Evolutionary conservation across 2,113 vertebrate species (phyloP).

Genomic region (Syngnathus typhle): DNA sequence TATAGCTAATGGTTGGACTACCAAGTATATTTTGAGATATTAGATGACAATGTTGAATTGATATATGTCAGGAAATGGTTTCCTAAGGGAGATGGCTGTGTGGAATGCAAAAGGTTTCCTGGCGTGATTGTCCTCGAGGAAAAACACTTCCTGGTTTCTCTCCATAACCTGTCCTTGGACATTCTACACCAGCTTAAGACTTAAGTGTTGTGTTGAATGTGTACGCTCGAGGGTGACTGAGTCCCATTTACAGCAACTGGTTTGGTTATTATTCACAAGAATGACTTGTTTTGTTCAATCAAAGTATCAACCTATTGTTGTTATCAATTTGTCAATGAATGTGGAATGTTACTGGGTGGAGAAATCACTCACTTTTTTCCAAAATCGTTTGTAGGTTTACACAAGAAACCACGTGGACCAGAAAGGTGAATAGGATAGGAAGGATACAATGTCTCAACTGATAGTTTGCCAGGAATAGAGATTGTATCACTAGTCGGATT

Average conservation of each 20-base stretch:
- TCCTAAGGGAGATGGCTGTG: conserved; percentile 45
- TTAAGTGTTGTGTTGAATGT: conserved; percentile 19
- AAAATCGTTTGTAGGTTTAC: background rate
- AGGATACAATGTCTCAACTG: background rate
- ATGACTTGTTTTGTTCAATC: background rate
- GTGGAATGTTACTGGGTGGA: background rate
- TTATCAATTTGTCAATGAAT: background rate
- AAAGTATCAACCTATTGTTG: background rate
- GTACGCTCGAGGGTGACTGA: conserved; percentile 22
- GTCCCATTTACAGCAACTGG: background rate
- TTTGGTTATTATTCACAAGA: background rate
- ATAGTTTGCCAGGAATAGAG: background rate
- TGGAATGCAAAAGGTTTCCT: conserved; percentile 63
- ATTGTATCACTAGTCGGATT: background rate
- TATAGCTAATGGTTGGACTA: background rate
- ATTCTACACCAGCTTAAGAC: conserved; percentile 33
- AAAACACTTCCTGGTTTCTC: conserved; percentile 67
- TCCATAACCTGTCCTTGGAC: conserved; percentile 55
- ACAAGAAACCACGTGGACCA: no score
- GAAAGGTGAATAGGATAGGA: background rate
- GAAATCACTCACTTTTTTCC: background rate
- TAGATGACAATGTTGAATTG: conserved; percentile 32
- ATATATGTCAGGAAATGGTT: conserved; percentile 49
- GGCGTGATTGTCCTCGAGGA: conserved; percentile 64
- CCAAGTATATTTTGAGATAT: conserved; percentile 15